A percentile compares a stretch with the other conserved stretches of the same genome.
These are phyloP conservation scores for Xestia rhomboidea DNA, from an alignment of 2,888 invertebrate genomes.

Conservation along the genomic window DNA sequence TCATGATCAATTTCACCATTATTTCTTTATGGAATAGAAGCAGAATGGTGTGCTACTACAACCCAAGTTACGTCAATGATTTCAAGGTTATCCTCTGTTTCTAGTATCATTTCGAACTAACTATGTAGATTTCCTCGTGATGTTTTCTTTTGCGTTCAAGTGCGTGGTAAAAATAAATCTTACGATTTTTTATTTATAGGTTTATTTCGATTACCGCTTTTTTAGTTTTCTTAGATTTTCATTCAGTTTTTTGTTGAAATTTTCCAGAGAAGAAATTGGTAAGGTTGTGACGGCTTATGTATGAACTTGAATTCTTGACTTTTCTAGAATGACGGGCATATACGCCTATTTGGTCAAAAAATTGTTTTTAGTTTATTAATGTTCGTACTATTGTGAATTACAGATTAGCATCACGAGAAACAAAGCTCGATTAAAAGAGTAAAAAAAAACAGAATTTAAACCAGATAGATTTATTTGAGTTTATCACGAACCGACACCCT, in stretches of 20 bases:
- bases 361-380: not conserved
- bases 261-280: not conserved
- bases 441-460: slow-evolving; percentile 23
- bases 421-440: slow-evolving; percentile 1
- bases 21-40: slow-evolving; percentile 4
- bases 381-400: not conserved
- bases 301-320: not conserved
- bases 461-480: slow-evolving; percentile 4
- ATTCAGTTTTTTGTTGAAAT: not conserved
- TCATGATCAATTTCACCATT: slow-evolving; percentile 11
- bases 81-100: slow-evolving; percentile 16
- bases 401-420: not conserved
- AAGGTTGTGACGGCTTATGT: not conserved
- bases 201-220: not conserved
- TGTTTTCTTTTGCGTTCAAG: slow-evolving; percentile 42
- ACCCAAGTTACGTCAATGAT: slow-evolving; percentile 11
- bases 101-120: slow-evolving; percentile 10
- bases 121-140: slow-evolving; percentile 28
- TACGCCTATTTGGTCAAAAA: not conserved
- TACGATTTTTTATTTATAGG: not conserved
- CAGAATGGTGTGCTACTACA: slow-evolving; percentile 7
- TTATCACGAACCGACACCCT: slow-evolving; percentile 44
- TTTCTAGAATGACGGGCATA: not conserved
- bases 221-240: not conserved
- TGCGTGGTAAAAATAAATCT: slow-evolving; percentile 14